phyloP scores from a whole-genome alignment of 2,888 invertebrate species.

The Pyrgus malvae region DNA sequence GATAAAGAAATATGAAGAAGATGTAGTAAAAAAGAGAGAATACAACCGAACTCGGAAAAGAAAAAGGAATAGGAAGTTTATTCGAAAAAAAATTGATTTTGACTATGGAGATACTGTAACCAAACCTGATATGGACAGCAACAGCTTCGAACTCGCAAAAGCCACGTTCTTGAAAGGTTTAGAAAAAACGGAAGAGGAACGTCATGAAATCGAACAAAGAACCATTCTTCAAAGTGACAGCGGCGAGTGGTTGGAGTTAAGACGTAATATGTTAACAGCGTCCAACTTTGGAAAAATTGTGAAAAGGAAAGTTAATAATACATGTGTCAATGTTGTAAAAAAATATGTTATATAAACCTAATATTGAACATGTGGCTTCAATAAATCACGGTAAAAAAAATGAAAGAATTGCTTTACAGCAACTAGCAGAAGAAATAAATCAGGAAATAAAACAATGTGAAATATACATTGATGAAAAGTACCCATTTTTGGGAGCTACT shows the following conservation, averaged over 20 bases:
- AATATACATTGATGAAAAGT: conserved; percentile 21
- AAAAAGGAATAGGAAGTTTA: too few species aligned
- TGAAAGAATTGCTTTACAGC: conserved; percentile 5
- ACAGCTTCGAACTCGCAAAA: not conserved
- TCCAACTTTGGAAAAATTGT: conserved; percentile 33
- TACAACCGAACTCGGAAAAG: too few species aligned
- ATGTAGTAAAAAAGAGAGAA: too few species aligned
- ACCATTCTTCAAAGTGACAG: conserved; percentile 29
- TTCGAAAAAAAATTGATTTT: conserved; percentile 14
- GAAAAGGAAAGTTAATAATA: conserved; percentile 26
- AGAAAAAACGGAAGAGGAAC: conserved; percentile 14
- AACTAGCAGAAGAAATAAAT: conserved; percentile 3
- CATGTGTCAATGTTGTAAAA: conserved; percentile 8
- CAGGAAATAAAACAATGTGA: not conserved
- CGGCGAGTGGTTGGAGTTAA: conserved; percentile 33
- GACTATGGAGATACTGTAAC: conserved; percentile 7
- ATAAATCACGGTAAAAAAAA: conserved; percentile 3
- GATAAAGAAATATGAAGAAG: too few species aligned
- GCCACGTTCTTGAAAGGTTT: conserved; percentile 5
- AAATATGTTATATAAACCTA: not conserved
- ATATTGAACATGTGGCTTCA: not conserved
- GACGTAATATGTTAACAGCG: conserved; percentile 31
- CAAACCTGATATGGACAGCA: conserved; percentile 3
- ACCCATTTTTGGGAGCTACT: conserved; percentile 28
- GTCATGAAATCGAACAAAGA: conserved; percentile 15